These are phyloP conservation scores for Tetragnatha montana DNA, from an alignment of 2,888 invertebrate genomes.

Conservation along the genomic window DNA sequence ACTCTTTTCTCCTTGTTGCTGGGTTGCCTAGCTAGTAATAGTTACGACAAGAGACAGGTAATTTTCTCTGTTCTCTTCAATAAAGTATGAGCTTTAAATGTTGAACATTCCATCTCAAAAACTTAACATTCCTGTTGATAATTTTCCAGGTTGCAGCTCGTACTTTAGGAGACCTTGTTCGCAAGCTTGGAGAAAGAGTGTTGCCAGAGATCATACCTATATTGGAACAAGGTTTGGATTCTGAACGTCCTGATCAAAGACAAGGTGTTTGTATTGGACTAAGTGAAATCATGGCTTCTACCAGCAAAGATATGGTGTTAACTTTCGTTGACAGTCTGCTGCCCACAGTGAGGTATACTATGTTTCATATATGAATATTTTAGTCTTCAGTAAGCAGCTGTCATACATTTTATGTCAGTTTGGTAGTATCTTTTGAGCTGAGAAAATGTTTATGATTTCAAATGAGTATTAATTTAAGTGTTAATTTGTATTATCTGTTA, in stretches of 20 bases:
- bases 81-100: neutral
- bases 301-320: slow-evolving; percentile 94
- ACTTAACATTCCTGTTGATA: neutral
- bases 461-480: neutral
- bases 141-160: slow-evolving; percentile 87
- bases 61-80: slow-evolving; percentile 18
- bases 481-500: neutral
- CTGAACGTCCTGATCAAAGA: slow-evolving; percentile 93
- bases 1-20: slow-evolving; percentile 93
- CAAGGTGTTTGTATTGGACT: slow-evolving; percentile 99
- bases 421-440: too few relatives aligned
- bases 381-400: too few relatives aligned
- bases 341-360: slow-evolving; percentile 86
- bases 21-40: slow-evolving; percentile 95
- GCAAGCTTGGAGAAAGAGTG: slow-evolving; percentile 97
- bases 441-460: too few relatives aligned
- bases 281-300: slow-evolving; percentile 97
- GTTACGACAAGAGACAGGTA: slow-evolving; percentile 94
- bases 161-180: slow-evolving; percentile 96
- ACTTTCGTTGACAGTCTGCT: slow-evolving; percentile 91
- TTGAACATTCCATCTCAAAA: neutral
- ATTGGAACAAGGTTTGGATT: slow-evolving; percentile 92
- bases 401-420: too few relatives aligned
- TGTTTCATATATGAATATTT: too few relatives aligned
- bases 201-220: slow-evolving; percentile 99